Evolutionary conservation across 2,113 vertebrate species (phyloP).

Genomic region (Myrmecobius fasciatus): DNA sequence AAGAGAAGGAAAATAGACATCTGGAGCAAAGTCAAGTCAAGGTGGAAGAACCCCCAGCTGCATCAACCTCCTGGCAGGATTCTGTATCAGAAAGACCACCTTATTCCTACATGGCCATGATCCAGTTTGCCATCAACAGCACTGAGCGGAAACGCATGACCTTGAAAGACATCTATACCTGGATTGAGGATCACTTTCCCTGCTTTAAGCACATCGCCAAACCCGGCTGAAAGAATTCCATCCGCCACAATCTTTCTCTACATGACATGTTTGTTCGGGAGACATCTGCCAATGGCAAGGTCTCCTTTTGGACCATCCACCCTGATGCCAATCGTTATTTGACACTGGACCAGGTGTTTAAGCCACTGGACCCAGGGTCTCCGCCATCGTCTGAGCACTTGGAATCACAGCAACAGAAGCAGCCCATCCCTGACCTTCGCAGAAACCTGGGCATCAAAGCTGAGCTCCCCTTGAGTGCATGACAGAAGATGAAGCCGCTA

Average conservation of each 20-base stretch:
- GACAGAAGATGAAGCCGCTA: conserved; percentile 94
- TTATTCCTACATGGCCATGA: conserved; percentile 99
- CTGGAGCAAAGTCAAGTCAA: conserved; percentile 75
- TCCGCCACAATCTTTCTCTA: conserved; percentile 96
- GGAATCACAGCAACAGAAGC: conserved; percentile 91
- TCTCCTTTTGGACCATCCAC: conserved; percentile 96
- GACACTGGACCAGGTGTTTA: conserved; percentile 94
- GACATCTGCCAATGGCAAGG: conserved; percentile 89
- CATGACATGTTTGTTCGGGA: conserved; percentile 97
- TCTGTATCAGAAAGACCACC: conserved; percentile 90
- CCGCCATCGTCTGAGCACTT: conserved; percentile 86
- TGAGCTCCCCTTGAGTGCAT: conserved; percentile 77
- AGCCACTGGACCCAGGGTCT: conserved; percentile 87
- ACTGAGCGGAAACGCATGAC: conserved; percentile 92
- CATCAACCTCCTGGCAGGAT: conserved; percentile 73
- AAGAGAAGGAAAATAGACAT: conserved; percentile 86
- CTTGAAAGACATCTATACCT: conserved; percentile 96
- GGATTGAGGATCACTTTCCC: conserved; percentile 97
- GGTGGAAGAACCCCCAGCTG: conserved; percentile 73
- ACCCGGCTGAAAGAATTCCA: conserved; percentile 98
- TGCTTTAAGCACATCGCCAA: conserved; percentile 96
- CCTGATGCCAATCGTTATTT: conserved; percentile 95
- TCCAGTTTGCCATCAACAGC: conserved; percentile 99
- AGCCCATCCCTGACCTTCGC: conserved; percentile 81
- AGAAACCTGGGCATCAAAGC: conserved; percentile 80